Evolutionary conservation across 23 tunicate genomes (phyloP).

Genomic region (Botrylloides violaceus): DNA sequence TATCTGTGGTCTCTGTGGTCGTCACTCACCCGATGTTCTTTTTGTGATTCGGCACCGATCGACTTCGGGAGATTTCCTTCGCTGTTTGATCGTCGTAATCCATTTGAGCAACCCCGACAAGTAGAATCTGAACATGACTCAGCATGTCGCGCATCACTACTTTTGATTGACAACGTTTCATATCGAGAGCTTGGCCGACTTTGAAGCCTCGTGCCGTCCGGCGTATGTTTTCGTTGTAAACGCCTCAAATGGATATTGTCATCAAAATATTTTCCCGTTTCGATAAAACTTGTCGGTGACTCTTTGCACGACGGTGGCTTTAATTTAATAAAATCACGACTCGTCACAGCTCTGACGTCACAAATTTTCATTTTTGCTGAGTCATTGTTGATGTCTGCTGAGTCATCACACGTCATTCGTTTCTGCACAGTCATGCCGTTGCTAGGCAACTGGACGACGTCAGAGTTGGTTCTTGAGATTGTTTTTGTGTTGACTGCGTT

Average conservation of each 20-base stretch:
- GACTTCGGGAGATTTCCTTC: constrained; percentile 62
- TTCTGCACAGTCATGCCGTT: neutral
- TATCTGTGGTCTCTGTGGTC: constrained; percentile 53
- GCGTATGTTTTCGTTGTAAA: neutral
- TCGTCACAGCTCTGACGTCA: neutral
- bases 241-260: neutral
- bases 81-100: constrained; percentile 58
- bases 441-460: neutral
- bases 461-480: neutral
- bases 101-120: constrained; percentile 7
- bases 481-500: neutral
- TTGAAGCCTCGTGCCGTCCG: neutral
- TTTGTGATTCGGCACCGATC: constrained; percentile 43
- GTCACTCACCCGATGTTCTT: constrained; percentile 60
- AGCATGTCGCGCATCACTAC: neutral
- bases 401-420: neutral
- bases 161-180: constrained; percentile 3
- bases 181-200: constrained; percentile 22
- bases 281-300: neutral
- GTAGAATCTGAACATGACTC: constrained; percentile 5
- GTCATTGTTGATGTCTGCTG: constrained; percentile 1
- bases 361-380: neutral
- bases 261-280: neutral
- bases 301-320: neutral
- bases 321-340: neutral